Evolutionary conservation across 2,113 vertebrate genomes (phyloP).

Genomic region (Indicator maculatus): DNA sequence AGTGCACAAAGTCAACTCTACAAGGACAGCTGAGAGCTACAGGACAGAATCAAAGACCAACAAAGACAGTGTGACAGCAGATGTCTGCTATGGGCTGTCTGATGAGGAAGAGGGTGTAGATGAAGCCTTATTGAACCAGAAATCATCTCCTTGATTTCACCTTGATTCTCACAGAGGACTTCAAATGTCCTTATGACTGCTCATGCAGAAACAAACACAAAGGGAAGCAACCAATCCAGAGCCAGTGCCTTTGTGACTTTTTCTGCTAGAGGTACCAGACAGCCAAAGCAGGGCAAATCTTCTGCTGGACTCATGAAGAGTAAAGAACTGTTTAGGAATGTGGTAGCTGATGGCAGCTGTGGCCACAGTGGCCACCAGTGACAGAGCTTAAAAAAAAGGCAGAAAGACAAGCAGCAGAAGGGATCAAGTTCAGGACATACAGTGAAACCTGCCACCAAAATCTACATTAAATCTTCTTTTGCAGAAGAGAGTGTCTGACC

Average conservation of each 20-base stretch:
- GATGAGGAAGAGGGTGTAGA: background rate
- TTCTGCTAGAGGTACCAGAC: too few species aligned
- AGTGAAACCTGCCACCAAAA: conserved; percentile 83
- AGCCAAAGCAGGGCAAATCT: background rate
- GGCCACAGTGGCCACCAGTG: background rate
- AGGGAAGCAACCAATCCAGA: too few species aligned
- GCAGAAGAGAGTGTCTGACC: conserved; percentile 54
- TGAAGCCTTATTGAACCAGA: background rate
- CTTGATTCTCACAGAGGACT: too few species aligned
- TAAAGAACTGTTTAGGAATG: background rate
- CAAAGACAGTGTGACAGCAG: too few species aligned
- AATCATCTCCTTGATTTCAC: background rate
- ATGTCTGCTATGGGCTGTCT: background rate
- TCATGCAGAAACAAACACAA: too few species aligned
- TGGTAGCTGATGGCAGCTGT: background rate
- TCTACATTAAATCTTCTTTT: conserved; percentile 82
- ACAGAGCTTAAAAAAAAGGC: background rate
- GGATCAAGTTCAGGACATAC: background rate
- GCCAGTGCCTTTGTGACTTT: too few species aligned
- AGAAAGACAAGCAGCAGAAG: background rate
- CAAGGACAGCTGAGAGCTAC: background rate
- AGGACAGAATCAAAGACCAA: background rate
- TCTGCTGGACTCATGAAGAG: background rate
- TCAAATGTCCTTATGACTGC: too few species aligned
- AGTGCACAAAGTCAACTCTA: background rate